A percentile compares a stretch with the other conserved stretches of the same genome.
Conservation (phyloP, 2,797 vertebrate genomes). For the Megalops cyprinoides region DNA sequence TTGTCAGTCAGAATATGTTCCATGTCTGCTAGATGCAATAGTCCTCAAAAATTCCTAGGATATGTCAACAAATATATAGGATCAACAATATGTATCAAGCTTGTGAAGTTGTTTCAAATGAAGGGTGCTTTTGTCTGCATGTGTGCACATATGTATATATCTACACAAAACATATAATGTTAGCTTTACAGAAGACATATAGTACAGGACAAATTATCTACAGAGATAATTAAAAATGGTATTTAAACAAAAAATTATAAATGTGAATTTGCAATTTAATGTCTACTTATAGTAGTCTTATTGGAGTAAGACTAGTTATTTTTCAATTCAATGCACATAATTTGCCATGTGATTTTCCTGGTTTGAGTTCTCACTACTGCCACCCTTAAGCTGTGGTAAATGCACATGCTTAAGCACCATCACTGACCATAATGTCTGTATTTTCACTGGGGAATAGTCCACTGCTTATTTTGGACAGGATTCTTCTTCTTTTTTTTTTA, state of each 20-base stretch:
- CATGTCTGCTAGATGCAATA: slow-evolving; percentile 15
- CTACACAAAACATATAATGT: background rate
- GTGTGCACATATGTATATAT: slow-evolving; percentile 12
- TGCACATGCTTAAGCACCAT: background rate
- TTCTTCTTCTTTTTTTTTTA: too few relatives aligned
- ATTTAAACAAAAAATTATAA: background rate
- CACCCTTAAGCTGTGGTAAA: background rate
- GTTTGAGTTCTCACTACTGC: slow-evolving; percentile 3
- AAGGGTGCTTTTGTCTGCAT: slow-evolving; percentile 32
- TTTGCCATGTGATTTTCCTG: background rate
- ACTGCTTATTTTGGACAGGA: background rate
- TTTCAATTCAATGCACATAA: background rate
- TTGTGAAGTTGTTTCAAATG: slow-evolving; percentile 35
- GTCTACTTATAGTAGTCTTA: background rate
- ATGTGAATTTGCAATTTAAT: background rate
- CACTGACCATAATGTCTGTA: background rate
- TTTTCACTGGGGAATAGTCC: background rate
- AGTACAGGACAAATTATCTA: slow-evolving; percentile 1
- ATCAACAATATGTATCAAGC: slow-evolving; percentile 33
- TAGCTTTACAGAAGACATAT: slow-evolving; percentile 9
- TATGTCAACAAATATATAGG: slow-evolving; percentile 26
- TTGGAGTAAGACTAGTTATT: background rate
- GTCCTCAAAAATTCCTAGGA: slow-evolving; percentile 8
- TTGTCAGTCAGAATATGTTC: slow-evolving; percentile 11
- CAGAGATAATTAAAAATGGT: background rate